Evolutionary conservation across 1,140 invertebrate genomes (phyloP).

Genomic region (Saccostrea echinata): DNA sequence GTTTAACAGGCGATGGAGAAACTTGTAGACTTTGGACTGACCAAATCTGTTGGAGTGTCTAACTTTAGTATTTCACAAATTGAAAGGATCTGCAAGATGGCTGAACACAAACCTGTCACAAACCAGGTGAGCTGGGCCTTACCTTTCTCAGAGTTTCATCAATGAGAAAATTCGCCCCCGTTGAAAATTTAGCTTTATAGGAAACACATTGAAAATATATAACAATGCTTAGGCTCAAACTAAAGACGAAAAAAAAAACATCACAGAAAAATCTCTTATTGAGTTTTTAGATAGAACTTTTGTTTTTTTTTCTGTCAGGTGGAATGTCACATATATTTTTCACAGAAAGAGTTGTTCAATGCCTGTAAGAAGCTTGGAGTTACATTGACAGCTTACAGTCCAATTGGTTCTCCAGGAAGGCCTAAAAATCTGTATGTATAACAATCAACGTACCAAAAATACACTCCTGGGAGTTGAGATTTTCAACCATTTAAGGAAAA

Average conservation of each 20-base stretch:
- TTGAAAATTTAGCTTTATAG: no score
- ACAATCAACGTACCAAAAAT: no score
- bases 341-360: neutral
- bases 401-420: neutral
- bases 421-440: neutral
- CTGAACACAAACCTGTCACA: constrained; percentile 86
- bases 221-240: no score
- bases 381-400: neutral
- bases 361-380: neutral
- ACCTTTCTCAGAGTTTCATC: no score
- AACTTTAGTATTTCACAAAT: constrained; percentile 94
- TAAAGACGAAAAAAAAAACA: no score
- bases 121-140: constrained; percentile 78
- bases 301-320: no score
- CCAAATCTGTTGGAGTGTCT: constrained; percentile 90
- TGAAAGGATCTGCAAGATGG: constrained; percentile 84
- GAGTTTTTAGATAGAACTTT: no score
- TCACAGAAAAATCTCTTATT: no score
- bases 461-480: no score
- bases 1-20: constrained; percentile 87
- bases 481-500: no score
- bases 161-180: no score
- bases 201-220: no score
- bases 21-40: constrained; percentile 85
- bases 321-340: neutral